These are phyloP conservation scores for Drosophila nikananu DNA, from an alignment of 1,140 invertebrate species.

Conservation along the genomic window DNA sequence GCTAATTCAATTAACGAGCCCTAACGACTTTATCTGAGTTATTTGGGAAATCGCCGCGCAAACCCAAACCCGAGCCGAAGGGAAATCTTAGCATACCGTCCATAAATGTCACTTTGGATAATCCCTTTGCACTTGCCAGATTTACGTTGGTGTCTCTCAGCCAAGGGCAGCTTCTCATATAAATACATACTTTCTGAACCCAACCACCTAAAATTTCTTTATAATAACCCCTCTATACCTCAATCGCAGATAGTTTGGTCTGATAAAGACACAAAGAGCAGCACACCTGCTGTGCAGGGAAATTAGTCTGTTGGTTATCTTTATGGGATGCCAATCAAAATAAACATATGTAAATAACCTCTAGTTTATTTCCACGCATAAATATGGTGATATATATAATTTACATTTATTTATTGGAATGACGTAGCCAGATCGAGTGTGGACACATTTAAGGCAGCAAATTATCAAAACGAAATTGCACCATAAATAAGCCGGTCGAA, in stretches of 20 bases:
- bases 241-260: neutral
- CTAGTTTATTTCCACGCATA: constrained; percentile 52
- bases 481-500: constrained; percentile 67
- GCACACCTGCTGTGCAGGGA: constrained; percentile 38
- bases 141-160: constrained; percentile 24
- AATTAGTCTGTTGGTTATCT: constrained; percentile 52
- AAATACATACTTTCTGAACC: neutral
- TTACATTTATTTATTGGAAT: constrained; percentile 61
- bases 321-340: constrained; percentile 41
- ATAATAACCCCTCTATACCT: constrained; percentile 9
- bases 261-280: constrained; percentile 16
- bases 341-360: constrained; percentile 55
- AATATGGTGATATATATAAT: constrained; percentile 52
- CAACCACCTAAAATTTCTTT: constrained; percentile 14
- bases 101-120: constrained; percentile 45
- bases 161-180: constrained; percentile 2
- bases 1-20: constrained; percentile 78
- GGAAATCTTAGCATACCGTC: constrained; percentile 15
- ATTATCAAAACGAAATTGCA: constrained; percentile 69
- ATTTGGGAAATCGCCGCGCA: constrained; percentile 46
- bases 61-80: neutral
- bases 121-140: constrained; percentile 44
- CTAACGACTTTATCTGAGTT: constrained; percentile 60
- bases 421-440: constrained; percentile 62
- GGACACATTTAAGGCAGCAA: constrained; percentile 66